phyloP scores from a whole-genome alignment of 2,113 vertebrate genomes.

The Nanorana parkeri region DNA sequence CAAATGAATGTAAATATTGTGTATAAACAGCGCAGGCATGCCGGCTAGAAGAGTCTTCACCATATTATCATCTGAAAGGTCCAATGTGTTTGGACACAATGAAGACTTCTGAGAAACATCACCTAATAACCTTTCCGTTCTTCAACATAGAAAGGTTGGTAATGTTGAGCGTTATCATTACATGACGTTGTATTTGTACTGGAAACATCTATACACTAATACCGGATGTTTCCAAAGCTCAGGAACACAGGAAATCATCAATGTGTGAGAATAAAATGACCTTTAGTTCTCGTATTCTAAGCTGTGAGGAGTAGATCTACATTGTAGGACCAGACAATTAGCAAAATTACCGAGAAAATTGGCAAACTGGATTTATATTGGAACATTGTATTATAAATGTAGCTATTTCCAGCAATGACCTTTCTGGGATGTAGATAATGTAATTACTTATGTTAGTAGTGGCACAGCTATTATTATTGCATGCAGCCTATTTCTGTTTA shows the following conservation, averaged over 20 bases:
- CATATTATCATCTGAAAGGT: not conserved
- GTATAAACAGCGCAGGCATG: not conserved
- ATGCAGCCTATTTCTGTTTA: too few species aligned
- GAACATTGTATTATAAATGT: too few species aligned
- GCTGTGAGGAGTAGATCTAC: too few species aligned
- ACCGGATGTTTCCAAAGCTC: not conserved
- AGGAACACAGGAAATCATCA: not conserved
- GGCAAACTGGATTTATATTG: too few species aligned
- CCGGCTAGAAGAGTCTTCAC: not conserved
- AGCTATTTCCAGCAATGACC: too few species aligned
- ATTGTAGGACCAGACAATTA: too few species aligned
- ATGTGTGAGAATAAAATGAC: not conserved
- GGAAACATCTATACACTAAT: slow-evolving; percentile 1
- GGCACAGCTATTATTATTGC: too few species aligned
- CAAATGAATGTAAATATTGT: not conserved
- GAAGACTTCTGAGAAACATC: not conserved
- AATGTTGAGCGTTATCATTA: not conserved
- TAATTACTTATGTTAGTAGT: too few species aligned
- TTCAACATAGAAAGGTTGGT: not conserved
- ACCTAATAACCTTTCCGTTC: not conserved
- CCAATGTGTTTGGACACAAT: not conserved
- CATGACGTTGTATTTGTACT: not conserved
- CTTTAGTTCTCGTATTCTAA: not conserved
- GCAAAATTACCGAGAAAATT: too few species aligned
- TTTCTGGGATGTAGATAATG: too few species aligned